Base-by-base conservation (phyloP, 2,113 vertebrate genomes). In the Pardalotus punctatus region DNA sequence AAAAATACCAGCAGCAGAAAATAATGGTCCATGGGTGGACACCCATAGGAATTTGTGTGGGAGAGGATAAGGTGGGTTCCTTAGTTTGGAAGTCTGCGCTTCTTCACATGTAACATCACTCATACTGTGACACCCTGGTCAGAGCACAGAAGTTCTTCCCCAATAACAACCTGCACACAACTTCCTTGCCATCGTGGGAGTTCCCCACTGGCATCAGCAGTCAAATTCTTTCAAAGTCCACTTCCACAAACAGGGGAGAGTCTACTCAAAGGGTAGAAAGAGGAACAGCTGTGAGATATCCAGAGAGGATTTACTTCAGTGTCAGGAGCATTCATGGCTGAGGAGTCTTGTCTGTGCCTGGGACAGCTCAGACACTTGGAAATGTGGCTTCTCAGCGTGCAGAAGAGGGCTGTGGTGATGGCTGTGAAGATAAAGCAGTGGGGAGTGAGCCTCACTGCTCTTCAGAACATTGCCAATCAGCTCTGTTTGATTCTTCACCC, bases 151-250 rank as follows among this genome's bases (percentile, higher is more conserved):
- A 77, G 47, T 51, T 81, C 40, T 86, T 93, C 72, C 56, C 31
- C 31, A 35, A n/a, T 85, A 45, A 38, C 22, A 66, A 81, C 56
- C 43, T 70, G 29, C 42, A 47, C 7, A 12, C 74, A 90, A 36
- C 51, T 81, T 90, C 79, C 64, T 93, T 66, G 85, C 56, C 62
- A 73, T 86, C 0, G 79, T 96, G 94, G 94, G 93, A 94, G 93
- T 96, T 95, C 82, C 50, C 56, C 64, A 20, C 31, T 73, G 69
- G 92, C 88, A 90, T 60, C 40, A 74, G 90, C 69, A 67, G 23
- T 33, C 36, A 81, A 93, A 96, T 97, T 96, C 85, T 80, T 96
- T 96, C 56, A 9, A 84, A 92, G 76, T 67, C 76, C 43, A 28
- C 36, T 95, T 96, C 31, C 35, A 80, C 36, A 71, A 81, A 74